Evolutionary conservation across 2,113 vertebrate species (phyloP).

Genomic region (Dinomys branickii): DNA sequence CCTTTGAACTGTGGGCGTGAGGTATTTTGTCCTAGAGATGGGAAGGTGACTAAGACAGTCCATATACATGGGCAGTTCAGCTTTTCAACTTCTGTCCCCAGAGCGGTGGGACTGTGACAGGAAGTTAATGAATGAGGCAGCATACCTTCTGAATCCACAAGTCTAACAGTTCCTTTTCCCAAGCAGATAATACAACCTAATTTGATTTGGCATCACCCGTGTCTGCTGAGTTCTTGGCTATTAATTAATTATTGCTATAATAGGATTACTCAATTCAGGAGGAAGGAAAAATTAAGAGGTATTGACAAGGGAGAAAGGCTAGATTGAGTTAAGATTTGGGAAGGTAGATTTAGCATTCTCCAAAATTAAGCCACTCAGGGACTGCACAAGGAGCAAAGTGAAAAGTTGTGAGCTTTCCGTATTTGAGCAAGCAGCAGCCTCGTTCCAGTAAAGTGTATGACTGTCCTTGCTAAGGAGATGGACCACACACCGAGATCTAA

Average conservation of each 20-base stretch:
- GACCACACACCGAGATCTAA: neutral
- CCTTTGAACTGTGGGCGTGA: neutral
- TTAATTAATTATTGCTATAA: conserved; percentile 55
- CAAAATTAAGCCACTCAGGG: neutral
- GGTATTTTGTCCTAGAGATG: neutral
- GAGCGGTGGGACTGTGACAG: neutral
- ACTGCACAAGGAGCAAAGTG: neutral
- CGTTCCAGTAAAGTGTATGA: neutral
- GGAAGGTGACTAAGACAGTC: neutral
- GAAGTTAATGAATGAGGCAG: conserved; percentile 7
- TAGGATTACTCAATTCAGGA: conserved; percentile 55
- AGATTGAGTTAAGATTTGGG: neutral
- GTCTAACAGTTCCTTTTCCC: conserved; percentile 44
- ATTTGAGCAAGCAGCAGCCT: neutral
- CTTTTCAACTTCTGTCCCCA: neutral
- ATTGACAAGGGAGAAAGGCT: conserved; percentile 14
- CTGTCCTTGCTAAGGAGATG: too few species aligned
- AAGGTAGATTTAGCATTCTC: neutral
- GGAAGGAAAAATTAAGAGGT: conserved; percentile 53
- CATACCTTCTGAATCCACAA: neutral
- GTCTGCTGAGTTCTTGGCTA: conserved; percentile 31
- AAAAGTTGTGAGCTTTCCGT: neutral
- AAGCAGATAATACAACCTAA: conserved; percentile 42
- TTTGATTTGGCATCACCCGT: conserved; percentile 48
- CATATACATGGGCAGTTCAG: neutral